Conservation (phyloP, 2,113 vertebrate genomes). For the Caretta caretta region DNA sequence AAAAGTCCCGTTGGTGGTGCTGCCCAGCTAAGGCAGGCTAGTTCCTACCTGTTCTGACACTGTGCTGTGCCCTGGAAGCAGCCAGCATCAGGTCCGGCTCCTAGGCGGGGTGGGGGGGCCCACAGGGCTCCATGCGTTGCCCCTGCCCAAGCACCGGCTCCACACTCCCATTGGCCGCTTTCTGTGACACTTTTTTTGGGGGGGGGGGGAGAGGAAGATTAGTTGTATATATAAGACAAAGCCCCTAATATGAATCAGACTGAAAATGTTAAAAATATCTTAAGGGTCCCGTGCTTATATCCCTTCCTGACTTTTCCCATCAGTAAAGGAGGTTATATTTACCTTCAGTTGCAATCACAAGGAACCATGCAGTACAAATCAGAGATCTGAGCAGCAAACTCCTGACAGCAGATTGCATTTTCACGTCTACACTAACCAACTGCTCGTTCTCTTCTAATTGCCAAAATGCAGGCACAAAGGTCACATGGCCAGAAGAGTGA, state of each 20-base stretch:
- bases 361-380: not conserved
- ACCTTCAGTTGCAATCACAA: not conserved
- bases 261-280: not conserved
- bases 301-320: not conserved
- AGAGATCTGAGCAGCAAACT: not conserved
- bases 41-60: too few species aligned
- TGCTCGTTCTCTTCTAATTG: not conserved
- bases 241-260: not conserved
- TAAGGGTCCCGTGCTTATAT: not conserved
- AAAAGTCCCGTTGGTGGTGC: too few species aligned
- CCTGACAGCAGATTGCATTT: not conserved
- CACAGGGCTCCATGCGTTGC: too few species aligned
- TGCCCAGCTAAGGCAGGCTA: too few species aligned
- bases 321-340: not conserved
- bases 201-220: fast-evolving
- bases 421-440: not conserved
- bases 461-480: not conserved
- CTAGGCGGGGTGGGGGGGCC: too few species aligned
- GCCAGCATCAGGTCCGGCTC: too few species aligned
- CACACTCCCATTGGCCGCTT: too few species aligned
- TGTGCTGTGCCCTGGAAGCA: too few species aligned
- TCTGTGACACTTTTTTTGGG: too few species aligned
- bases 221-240: too few species aligned
- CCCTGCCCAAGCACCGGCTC: too few species aligned
- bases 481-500: not conserved